Base-by-base conservation (phyloP, 2,888 invertebrate species). In the Drosophila flavopinicola region DNA sequence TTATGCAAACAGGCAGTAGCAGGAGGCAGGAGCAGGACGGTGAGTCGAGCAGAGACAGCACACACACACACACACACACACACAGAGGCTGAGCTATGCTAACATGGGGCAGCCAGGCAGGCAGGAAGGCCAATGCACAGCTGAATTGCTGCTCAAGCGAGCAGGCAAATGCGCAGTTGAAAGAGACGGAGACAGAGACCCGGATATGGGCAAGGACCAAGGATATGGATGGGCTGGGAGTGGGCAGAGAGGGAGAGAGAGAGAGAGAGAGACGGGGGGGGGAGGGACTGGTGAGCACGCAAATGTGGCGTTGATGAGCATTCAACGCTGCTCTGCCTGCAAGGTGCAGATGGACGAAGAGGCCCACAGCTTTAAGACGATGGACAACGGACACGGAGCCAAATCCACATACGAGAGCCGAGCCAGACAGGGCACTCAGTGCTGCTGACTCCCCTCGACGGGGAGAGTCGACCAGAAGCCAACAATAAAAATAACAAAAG, bases 231-330 rank as follows among this genome's bases (percentile, higher is more conserved):
- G 11, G 6, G 17, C 7, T 13, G 15, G 35, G 15, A 13, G 13
- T 11, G 32, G 13, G 1, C 1, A 0, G 11, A 10, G 15, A 2
- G 3, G 9, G 9, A 29, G 3, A 29, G 29, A 29, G n/a, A 29
- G 9, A 27, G 27, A 52, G 38, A 32, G 48, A 47, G 6, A 20
- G 15, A 35, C 11, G 25, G 23, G 27, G 20, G 49, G 58, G 6
- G 30, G 1, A 24, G 9, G 11, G 24, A 37, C 20, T 2, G 20
- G 17, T 30, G 42, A 57, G 57, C 58, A 65, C 71, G 76, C 74
- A 80, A 83, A 82, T 83, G 80, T 80, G 83, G 78, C 80, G 83
- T 80, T 82, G 80, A 80, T 80, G 80, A 83, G 80, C 68, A 57
- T 69, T 61, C 77, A 61, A 60, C 64, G 74, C 29, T 44, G n/a